phyloP scores from a whole-genome alignment of 2,797 vertebrate genomes.

The Sebastes trivittatus region DNA sequence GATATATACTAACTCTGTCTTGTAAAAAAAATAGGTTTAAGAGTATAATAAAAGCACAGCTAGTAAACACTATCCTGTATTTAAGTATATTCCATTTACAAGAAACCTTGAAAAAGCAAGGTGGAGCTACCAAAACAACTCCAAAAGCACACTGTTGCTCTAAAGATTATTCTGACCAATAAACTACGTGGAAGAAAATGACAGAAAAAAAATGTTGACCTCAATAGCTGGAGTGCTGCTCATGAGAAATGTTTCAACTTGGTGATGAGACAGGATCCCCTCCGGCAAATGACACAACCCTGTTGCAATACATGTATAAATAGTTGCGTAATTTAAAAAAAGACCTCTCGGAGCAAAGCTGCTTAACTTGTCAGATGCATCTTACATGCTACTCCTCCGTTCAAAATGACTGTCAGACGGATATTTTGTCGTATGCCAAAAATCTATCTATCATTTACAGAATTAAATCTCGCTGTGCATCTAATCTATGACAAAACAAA shows the following conservation, averaged over 20 bases:
- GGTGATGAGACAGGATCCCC: conserved; percentile 68
- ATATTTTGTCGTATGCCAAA: conserved; percentile 28
- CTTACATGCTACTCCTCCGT: conserved; percentile 57
- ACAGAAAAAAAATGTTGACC: conserved; percentile 45
- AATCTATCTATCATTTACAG: neutral
- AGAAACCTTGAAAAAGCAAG: neutral
- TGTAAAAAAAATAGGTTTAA: neutral
- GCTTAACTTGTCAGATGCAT: conserved; percentile 74
- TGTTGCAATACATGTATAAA: conserved; percentile 71
- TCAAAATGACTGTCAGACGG: conserved; percentile 48
- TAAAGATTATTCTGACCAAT: conserved; percentile 17
- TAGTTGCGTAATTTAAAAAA: conserved; percentile 65
- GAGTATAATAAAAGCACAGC: neutral
- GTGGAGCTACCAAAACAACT: neutral
- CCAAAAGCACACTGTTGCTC: conserved; percentile 1
- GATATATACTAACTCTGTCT: neutral
- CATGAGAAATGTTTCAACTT: conserved; percentile 58
- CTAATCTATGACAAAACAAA: neutral
- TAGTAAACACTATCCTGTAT: neutral
- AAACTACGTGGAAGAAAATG: conserved; percentile 25
- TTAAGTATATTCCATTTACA: neutral
- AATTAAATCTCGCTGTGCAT: conserved; percentile 26
- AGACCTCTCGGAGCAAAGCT: conserved; percentile 68
- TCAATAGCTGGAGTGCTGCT: conserved; percentile 52
- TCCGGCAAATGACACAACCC: conserved; percentile 68